Percentiles rank a stretch among this genome's conserved stretches.
phyloP scores from a whole-genome alignment of 2,888 invertebrate genomes.

The Tipula vernalis region DNA sequence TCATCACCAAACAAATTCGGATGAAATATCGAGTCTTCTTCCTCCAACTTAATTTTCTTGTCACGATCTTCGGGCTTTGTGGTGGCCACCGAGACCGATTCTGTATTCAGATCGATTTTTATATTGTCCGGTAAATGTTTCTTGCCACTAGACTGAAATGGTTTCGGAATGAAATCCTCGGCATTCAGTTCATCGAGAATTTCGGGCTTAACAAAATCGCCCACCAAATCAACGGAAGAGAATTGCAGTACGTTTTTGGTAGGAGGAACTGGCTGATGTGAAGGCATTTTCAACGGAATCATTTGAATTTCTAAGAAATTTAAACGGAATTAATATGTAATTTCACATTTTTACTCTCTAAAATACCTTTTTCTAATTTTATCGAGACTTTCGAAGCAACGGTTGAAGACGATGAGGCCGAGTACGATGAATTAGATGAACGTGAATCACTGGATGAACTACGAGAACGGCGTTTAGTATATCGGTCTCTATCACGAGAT shows the following conservation, averaged over 20 bases:
- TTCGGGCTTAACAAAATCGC: conserved; percentile 28
- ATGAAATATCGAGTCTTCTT: conserved; percentile 51
- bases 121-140: conserved; percentile 48
- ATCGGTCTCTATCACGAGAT: background rate
- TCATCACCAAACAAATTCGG: conserved; percentile 54
- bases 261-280: background rate
- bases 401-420: background rate
- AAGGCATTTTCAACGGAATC: background rate
- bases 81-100: conserved; percentile 52
- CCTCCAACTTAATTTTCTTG: conserved; percentile 26
- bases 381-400: background rate
- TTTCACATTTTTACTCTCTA: background rate
- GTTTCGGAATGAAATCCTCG: conserved; percentile 51
- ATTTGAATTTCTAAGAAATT: background rate
- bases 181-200: conserved; percentile 57
- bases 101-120: conserved; percentile 57
- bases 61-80: conserved; percentile 36
- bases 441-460: background rate
- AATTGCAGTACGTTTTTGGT: conserved; percentile 9
- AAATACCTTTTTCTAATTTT: background rate
- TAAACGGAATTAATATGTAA: background rate
- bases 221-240: conserved; percentile 16
- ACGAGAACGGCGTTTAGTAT: background rate
- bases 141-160: conserved; percentile 40
- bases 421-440: background rate